Evolutionary conservation across 2,113 vertebrate genomes (phyloP).

Genomic region (Chrysochloris asiatica): DNA sequence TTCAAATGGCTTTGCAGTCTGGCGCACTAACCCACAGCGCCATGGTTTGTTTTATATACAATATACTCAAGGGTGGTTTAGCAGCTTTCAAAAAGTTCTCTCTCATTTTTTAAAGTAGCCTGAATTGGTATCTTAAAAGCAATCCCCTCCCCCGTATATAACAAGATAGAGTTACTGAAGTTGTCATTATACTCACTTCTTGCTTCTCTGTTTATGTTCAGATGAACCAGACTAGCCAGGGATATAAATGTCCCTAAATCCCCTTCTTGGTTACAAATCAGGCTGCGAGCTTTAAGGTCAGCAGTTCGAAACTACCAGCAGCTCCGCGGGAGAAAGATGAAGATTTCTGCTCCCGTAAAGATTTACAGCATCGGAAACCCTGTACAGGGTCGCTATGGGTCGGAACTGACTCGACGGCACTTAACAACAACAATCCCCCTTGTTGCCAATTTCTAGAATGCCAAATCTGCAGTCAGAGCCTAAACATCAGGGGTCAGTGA

Average conservation of each 20-base stretch:
- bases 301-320: too few relatives aligned
- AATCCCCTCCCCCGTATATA: neutral
- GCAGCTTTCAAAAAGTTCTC: constrained; percentile 10
- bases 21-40: too few relatives aligned
- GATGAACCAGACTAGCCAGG: neutral
- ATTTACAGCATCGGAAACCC: too few relatives aligned
- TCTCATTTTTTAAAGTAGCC: neutral
- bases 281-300: too few relatives aligned
- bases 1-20: too few relatives aligned
- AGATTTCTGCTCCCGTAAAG: too few relatives aligned
- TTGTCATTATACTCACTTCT: neutral
- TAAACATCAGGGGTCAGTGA: neutral
- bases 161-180: neutral
- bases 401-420: too few relatives aligned
- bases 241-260: neutral
- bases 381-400: too few relatives aligned
- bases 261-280: too few relatives aligned
- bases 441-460: neutral
- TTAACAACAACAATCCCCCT: too few relatives aligned
- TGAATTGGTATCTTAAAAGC: neutral
- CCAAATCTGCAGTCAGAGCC: neutral
- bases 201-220: neutral
- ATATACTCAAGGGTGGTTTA: neutral
- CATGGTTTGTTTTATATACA: constrained; percentile 14
- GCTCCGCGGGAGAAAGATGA: too few relatives aligned